Evolutionary conservation across 2,113 vertebrate genomes (phyloP).

Genomic region (Bujurquina vittata): DNA sequence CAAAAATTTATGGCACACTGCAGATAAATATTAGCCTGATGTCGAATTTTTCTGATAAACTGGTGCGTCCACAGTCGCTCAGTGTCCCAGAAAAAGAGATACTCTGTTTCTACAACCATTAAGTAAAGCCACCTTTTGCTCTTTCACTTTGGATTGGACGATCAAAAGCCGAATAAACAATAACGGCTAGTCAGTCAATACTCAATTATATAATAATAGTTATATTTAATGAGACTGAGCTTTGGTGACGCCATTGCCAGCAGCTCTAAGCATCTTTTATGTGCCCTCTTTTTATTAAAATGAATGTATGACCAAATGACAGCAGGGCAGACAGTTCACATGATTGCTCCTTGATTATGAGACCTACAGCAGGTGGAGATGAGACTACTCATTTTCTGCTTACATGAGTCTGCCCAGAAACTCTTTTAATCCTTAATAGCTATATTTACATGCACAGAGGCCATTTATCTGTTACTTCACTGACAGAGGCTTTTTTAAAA

Average conservation of each 20-base stretch:
- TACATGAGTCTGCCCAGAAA: slow-evolving; percentile 32
- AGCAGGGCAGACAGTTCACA: slow-evolving; percentile 13
- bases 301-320: slow-evolving; percentile 8
- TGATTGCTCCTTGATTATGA: slow-evolving; percentile 41
- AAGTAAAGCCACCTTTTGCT: neutral
- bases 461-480: slow-evolving; percentile 8
- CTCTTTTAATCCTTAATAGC: slow-evolving; percentile 21
- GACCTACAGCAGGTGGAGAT: slow-evolving; percentile 47
- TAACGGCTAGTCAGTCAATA: neutral
- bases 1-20: neutral
- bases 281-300: neutral
- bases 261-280: neutral
- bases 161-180: neutral
- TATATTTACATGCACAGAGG: slow-evolving; percentile 24
- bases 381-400: slow-evolving; percentile 46
- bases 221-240: neutral
- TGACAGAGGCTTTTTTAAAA: neutral
- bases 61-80: neutral
- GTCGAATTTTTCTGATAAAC: neutral
- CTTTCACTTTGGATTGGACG: neutral
- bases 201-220: neutral
- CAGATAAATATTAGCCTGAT: neutral
- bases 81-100: neutral
- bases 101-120: neutral
- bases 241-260: neutral